Evolutionary conservation across 2,888 invertebrate species (phyloP).

Genomic region (Glyphotaelius pellucidus): DNA sequence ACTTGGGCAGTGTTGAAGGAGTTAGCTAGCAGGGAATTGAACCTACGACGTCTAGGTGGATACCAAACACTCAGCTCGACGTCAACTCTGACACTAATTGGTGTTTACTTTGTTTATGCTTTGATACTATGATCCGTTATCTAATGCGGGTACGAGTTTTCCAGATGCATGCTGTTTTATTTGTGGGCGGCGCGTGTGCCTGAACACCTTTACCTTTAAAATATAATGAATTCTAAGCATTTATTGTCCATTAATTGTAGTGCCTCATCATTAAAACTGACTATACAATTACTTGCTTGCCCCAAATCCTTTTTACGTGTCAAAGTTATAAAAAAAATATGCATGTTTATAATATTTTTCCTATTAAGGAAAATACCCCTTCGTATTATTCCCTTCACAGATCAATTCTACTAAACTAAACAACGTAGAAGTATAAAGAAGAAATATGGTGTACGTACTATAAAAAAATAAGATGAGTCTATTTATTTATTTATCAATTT

Average conservation of each 20-base stretch:
- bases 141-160: background rate
- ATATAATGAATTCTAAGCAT: background rate
- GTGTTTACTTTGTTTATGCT: background rate
- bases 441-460: no score
- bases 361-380: background rate
- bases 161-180: background rate
- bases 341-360: no score
- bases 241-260: background rate
- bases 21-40: no score
- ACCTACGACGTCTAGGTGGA: no score
- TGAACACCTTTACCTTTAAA: background rate
- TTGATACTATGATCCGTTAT: background rate
- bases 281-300: background rate
- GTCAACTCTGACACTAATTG: no score
- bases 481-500: no score
- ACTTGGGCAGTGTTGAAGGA: no score
- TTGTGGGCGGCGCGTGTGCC: background rate
- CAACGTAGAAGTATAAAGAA: no score
- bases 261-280: background rate
- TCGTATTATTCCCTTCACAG: background rate
- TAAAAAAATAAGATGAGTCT: no score
- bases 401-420: background rate
- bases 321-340: background rate
- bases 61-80: no score
- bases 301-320: background rate